phyloP scores from a whole-genome alignment of 2,113 vertebrate species.

The Narcine bancroftii region DNA sequence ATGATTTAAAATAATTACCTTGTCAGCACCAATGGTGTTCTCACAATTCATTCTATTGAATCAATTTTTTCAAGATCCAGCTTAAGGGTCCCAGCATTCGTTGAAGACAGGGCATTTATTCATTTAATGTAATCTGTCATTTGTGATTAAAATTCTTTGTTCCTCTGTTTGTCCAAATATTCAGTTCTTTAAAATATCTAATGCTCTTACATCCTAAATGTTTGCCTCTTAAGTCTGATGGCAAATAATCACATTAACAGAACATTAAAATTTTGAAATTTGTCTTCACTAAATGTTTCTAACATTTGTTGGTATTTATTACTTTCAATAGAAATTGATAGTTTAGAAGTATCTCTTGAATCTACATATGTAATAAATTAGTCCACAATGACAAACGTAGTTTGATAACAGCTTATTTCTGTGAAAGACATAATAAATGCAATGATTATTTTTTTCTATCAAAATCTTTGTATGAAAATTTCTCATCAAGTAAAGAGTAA shows the following conservation, averaged over 20 bases:
- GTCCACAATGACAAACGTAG: background rate
- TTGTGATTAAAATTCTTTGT: background rate
- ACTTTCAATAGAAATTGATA: background rate
- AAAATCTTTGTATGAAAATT: background rate
- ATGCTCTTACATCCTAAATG: background rate
- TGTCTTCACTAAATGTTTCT: background rate
- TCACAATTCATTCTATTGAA: background rate
- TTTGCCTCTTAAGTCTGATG: background rate
- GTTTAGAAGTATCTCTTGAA: background rate
- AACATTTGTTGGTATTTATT: background rate
- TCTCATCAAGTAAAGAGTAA: background rate
- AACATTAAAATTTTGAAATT: background rate
- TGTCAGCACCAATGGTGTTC: background rate
- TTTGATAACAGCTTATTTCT: background rate
- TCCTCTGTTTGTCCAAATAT: background rate
- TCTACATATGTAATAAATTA: background rate
- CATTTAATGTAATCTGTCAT: background rate
- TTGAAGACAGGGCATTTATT: background rate
- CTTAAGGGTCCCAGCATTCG: background rate
- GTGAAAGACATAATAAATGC: background rate
- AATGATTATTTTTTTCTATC: background rate
- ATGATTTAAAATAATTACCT: slow-evolving; percentile 23
- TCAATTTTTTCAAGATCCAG: slow-evolving; percentile 11
- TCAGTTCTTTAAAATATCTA: background rate
- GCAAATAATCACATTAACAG: background rate